Percentiles rank a stretch among this genome's conserved stretches.
Conservation (phyloP, 1,140 invertebrate genomes). For the Hylyphantes graminicola region DNA sequence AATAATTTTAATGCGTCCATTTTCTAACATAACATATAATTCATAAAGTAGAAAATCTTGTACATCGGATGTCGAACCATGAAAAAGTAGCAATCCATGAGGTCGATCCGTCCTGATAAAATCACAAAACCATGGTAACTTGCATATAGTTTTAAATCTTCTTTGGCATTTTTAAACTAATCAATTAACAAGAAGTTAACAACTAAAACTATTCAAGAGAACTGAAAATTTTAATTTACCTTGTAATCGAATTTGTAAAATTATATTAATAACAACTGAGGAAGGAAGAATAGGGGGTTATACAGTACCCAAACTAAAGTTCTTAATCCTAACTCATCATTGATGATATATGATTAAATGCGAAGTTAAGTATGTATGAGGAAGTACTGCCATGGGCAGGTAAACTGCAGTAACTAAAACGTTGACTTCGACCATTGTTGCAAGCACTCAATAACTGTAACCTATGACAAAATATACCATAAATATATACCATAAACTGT, state of each 20-base stretch:
- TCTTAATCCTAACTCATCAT: no score
- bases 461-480: no score
- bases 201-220: not conserved
- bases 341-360: no score
- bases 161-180: not conserved
- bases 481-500: no score
- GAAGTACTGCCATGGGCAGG: no score
- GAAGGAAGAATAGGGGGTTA: no score
- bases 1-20: constrained; percentile 88
- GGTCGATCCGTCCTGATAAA: constrained; percentile 83
- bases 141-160: not conserved
- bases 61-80: constrained; percentile 77
- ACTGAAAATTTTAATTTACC: not conserved
- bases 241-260: not conserved
- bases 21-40: constrained; percentile 88
- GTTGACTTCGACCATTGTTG: no score
- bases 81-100: constrained; percentile 86
- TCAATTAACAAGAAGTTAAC: not conserved
- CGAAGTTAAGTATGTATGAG: no score
- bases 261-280: no score
- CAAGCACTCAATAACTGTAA: no score
- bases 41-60: constrained; percentile 81
- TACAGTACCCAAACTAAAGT: no score
- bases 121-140: not conserved
- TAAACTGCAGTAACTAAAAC: no score